A percentile compares a stretch with the other conserved stretches of the same genome.
These are phyloP conservation scores for Dioctria linearis DNA, from an alignment of 2,888 invertebrate genomes.

Conservation along the genomic window DNA sequence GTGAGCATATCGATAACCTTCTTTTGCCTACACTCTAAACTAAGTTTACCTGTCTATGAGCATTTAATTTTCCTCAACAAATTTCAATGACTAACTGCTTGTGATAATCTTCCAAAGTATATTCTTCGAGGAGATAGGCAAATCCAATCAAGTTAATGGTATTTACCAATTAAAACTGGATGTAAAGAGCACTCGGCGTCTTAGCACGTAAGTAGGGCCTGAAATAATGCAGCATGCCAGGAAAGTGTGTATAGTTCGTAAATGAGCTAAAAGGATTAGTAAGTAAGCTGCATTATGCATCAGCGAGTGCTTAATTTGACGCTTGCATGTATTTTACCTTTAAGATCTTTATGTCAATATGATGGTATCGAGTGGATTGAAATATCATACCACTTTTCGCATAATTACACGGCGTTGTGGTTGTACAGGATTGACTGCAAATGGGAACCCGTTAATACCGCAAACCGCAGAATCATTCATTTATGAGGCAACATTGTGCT, in stretches of 20 bases:
- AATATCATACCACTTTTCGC: slow-evolving; percentile 6
- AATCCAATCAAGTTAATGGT: background rate
- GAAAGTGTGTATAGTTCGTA: background rate
- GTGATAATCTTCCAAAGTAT: no score
- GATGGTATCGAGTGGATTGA: background rate
- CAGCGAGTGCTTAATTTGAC: background rate
- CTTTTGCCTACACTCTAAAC: no score
- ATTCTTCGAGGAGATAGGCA: background rate
- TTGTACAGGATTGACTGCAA: slow-evolving; percentile 20
- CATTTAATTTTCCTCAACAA: no score
- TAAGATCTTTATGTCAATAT: slow-evolving; percentile 2
- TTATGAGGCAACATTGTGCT: background rate
- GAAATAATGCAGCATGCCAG: background rate
- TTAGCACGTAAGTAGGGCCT: background rate
- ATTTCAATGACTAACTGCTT: no score
- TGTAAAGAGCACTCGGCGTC: background rate
- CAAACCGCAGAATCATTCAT: slow-evolving; percentile 20
- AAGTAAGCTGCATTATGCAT: background rate
- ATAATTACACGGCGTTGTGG: slow-evolving; percentile 31
- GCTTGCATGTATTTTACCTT: background rate
- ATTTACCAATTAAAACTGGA: background rate
- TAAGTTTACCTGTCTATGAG: no score
- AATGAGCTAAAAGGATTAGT: background rate
- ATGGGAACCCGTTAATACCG: background rate
- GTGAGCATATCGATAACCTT: no score